Evolutionary conservation across 1,140 invertebrate genomes (phyloP).

Genomic region (Bombus haemorrhoidalis): DNA sequence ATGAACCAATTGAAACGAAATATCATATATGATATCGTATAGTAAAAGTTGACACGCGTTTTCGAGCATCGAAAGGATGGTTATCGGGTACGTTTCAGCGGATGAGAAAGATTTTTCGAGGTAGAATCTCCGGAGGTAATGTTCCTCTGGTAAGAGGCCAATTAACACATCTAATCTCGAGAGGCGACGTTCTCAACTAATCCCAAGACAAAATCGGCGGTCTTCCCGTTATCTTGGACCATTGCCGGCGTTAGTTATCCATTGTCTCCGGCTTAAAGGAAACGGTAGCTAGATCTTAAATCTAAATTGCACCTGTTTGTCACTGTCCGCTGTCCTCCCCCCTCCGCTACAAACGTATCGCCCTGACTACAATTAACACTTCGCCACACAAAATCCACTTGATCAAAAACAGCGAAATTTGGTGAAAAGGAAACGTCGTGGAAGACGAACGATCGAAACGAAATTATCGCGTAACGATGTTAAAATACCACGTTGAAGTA

Average conservation of each 20-base stretch:
- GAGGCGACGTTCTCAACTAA: slow-evolving; percentile 67
- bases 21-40: too few species aligned
- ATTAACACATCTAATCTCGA: slow-evolving; percentile 77
- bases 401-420: neutral
- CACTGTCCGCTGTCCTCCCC: slow-evolving; percentile 56
- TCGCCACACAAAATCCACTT: neutral
- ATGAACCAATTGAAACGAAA: too few species aligned
- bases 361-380: slow-evolving; percentile 53
- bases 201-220: slow-evolving; percentile 70
- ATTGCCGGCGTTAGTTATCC: slow-evolving; percentile 78
- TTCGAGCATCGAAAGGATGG: neutral
- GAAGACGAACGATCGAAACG: too few species aligned
- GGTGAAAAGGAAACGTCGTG: neutral
- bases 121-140: neutral
- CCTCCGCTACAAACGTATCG: slow-evolving; percentile 56
- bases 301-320: slow-evolving; percentile 81
- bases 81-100: neutral
- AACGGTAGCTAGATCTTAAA: slow-evolving; percentile 77
- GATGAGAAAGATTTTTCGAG: neutral
- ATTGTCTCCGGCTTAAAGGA: slow-evolving; percentile 75
- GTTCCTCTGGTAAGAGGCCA: slow-evolving; percentile 47
- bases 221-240: slow-evolving; percentile 74
- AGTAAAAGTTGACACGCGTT: neutral
- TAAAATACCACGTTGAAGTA: too few species aligned
- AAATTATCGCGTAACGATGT: too few species aligned